These are phyloP conservation scores for Hippopotamyrus pictus DNA, from an alignment of 2,797 vertebrate species.

Conservation along the genomic window DNA sequence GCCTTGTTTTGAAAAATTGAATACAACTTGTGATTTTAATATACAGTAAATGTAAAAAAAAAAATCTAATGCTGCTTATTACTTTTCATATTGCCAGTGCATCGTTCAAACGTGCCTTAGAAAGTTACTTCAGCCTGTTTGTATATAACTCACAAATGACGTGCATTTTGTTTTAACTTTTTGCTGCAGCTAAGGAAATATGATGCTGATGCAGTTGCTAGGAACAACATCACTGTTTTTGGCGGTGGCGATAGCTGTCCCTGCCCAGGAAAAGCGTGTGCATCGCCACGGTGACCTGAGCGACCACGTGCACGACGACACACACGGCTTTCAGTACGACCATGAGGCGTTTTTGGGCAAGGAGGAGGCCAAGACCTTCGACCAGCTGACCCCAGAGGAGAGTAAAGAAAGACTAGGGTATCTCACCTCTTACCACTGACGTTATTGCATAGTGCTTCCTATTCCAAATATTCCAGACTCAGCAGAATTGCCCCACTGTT, in stretches of 20 bases:
- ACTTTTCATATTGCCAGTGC: not conserved
- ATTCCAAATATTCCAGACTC: not conserved
- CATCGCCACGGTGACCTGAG: slow-evolving; percentile 73
- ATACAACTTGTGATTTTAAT: not conserved
- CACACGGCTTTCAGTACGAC: slow-evolving; percentile 71
- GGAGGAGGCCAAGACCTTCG: slow-evolving; percentile 81
- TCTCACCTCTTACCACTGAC: not conserved
- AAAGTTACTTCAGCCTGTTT: not conserved
- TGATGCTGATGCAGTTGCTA: slow-evolving; percentile 45
- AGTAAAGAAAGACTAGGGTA: slow-evolving; percentile 76
- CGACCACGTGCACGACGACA: slow-evolving; percentile 64
- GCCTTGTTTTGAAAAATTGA: not conserved
- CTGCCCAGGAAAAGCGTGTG: slow-evolving; percentile 72
- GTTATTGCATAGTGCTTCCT: not conserved
- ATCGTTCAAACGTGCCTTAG: not conserved
- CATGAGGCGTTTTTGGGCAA: slow-evolving; percentile 86
- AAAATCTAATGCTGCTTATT: not conserved
- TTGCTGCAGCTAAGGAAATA: slow-evolving; percentile 23
- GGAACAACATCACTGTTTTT: slow-evolving; percentile 37
- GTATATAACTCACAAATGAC: not conserved
- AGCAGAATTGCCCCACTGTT: not conserved
- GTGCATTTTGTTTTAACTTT: not conserved
- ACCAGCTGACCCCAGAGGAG: slow-evolving; percentile 80
- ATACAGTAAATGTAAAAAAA: not conserved
- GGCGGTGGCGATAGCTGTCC: slow-evolving; percentile 51